These are phyloP conservation scores for Xyliphius kryptos DNA, from an alignment of 2,113 vertebrate species.

Conservation along the genomic window DNA sequence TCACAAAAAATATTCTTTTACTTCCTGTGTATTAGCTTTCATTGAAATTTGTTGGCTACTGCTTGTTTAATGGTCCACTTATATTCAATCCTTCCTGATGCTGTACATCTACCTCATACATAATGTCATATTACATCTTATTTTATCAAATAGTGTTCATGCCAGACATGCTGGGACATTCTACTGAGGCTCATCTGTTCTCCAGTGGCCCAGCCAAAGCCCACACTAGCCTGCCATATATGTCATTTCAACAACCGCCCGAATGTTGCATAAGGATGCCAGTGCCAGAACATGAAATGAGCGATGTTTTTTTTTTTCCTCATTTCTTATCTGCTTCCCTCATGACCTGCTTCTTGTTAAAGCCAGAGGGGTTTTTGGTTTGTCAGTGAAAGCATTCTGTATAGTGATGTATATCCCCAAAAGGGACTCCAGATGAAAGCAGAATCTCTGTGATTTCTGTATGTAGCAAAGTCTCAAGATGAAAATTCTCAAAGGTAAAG, in stretches of 20 bases:
- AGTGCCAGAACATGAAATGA: not conserved
- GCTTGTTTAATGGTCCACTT: too few species aligned
- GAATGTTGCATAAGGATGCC: not conserved
- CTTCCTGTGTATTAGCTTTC: too few species aligned
- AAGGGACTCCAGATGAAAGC: too few species aligned
- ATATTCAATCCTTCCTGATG: too few species aligned
- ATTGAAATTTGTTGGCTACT: too few species aligned
- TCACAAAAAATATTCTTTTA: too few species aligned
- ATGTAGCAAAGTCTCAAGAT: too few species aligned
- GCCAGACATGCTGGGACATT: slow-evolving; percentile 29
- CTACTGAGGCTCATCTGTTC: slow-evolving; percentile 37
- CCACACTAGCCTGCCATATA: slow-evolving; percentile 25
- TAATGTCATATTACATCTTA: too few species aligned
- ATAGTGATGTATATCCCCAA: not conserved
- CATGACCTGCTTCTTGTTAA: not conserved
- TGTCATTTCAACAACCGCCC: slow-evolving; percentile 22
- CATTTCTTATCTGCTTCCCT: too few species aligned
- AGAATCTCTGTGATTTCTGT: too few species aligned
- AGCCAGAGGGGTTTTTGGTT: not conserved
- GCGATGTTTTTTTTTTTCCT: too few species aligned
- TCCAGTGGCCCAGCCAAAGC: slow-evolving; percentile 24
- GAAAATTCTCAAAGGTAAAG: not conserved
- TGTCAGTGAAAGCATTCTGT: not conserved
- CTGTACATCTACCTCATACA: too few species aligned
- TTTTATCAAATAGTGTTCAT: slow-evolving; percentile 45